Conservation (phyloP, 1,140 invertebrate genomes). For the Grapholita molesta region DNA sequence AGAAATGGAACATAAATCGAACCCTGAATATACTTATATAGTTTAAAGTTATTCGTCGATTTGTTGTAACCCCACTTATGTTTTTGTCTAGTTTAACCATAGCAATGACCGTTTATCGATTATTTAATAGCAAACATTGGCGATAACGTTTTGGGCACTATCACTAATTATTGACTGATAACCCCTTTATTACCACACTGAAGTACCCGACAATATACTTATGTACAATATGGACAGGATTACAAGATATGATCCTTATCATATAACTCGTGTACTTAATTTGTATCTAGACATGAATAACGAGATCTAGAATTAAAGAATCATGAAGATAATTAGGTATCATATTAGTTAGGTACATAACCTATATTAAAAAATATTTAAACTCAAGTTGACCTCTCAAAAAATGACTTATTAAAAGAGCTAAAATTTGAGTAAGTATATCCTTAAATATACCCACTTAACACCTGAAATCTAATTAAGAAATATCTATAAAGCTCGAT, state of each 20-base stretch:
- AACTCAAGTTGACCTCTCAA: no score
- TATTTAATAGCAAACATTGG: conserved; percentile 75
- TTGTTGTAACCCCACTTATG: background rate
- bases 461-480: conserved; percentile 11
- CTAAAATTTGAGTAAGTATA: background rate
- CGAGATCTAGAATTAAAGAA: background rate
- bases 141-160: conserved; percentile 68
- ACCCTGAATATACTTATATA: no score
- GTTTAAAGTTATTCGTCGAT: background rate
- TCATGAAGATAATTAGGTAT: background rate
- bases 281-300: background rate
- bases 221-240: conserved; percentile 19
- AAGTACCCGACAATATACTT: conserved; percentile 58
- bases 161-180: conserved; percentile 74
- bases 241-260: conserved; percentile 9
- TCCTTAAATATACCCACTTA: background rate
- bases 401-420: background rate
- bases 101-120: conserved; percentile 72
- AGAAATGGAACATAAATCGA: no score
- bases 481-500: conserved; percentile 11
- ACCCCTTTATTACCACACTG: conserved; percentile 57
- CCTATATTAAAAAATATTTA: no score
- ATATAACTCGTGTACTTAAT: conserved; percentile 12
- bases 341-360: no score
- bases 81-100: conserved; percentile 11